Evolutionary conservation across 2,888 invertebrate genomes (phyloP).

Genomic region (Lepidocyrtoides sp.): DNA sequence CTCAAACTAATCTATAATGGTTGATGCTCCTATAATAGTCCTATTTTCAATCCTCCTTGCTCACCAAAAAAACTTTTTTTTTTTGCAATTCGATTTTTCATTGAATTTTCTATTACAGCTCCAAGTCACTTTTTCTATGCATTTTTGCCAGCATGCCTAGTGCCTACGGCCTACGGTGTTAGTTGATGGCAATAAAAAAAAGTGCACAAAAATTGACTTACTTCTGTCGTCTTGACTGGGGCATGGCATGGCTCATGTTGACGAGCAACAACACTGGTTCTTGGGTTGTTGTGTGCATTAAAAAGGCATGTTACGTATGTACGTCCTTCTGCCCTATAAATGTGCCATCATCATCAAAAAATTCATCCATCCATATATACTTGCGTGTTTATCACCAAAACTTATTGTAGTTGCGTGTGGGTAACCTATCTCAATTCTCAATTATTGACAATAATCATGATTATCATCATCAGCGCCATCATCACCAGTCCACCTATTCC

Average conservation of each 20-base stretch:
- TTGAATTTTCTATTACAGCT: background rate
- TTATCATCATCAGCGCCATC: background rate
- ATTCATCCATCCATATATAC: too few relatives aligned
- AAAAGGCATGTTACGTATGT: conserved; percentile 7
- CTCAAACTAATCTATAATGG: background rate
- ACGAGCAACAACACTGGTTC: background rate
- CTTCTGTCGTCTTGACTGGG: conserved; percentile 35
- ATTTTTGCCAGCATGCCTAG: conserved; percentile 35
- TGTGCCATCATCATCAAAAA: conserved; percentile 17
- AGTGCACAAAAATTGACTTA: conserved; percentile 63
- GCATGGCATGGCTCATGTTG: conserved; percentile 21
- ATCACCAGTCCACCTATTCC: conserved; percentile 9
- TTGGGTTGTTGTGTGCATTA: conserved; percentile 1
- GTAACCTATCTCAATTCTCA: conserved; percentile 36
- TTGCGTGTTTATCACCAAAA: background rate
- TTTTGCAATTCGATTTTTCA: background rate
- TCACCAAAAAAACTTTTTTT: background rate
- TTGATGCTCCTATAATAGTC: conserved; percentile 44
- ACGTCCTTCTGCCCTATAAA: conserved; percentile 62
- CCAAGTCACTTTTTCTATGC: conserved; percentile 45
- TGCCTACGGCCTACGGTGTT: conserved; percentile 41
- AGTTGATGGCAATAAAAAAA: conserved; percentile 31
- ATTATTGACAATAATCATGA: conserved; percentile 49
- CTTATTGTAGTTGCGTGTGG: background rate
- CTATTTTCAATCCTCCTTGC: conserved; percentile 50